Base-by-base conservation (phyloP, 2,888 invertebrate genomes). In the Maniola hyperantus region DNA sequence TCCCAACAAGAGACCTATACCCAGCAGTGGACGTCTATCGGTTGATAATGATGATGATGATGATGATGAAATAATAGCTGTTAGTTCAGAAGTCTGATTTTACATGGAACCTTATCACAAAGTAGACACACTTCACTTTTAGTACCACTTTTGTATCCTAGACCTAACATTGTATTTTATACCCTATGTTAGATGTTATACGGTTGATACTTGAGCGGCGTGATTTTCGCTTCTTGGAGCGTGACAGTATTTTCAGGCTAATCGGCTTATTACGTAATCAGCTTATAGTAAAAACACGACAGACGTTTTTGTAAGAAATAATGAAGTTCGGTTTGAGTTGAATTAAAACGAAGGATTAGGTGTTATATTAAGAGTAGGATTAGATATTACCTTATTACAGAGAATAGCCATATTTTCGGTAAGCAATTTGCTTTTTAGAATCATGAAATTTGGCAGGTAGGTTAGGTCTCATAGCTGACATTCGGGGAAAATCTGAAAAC, bases 261-360 rank as follows among this genome's bases (percentile, higher is more conserved):
- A 69, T 67, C 67, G 69, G 69, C 67, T 69, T 69, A 67, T 67
- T 57, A 64, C 60, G 61, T 67, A 69, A 69, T 67, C 69, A 57
- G 69, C 63, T 69, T 67, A 69, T 61, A 62, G 62, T 51, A 67
- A 69, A 69, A 69, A 69, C 67, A 64, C 62, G 53, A 53, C 64
- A 57, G 60, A 64, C 66, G 64, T 59, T 60, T 66, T 69, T 57
- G 67, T 67, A 64, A 55, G 64, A 55, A 60, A 67, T 69, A 51
- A 67, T 61, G 61, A 62, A 62, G 62, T 62, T 62, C 53, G 15
- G 39, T 62, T 42, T 54, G 62, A 62, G 62, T 51, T 44, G 62
- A 44, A 53, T 54, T 53, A 62, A 62, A 53, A 44, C 26, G 33
- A 53, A 42, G 44, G 33, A 53, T 44, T 62, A 51, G 15, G 10